Evolutionary conservation across 2,113 vertebrate species (phyloP).

Genomic region (Corythaixoides concolor): DNA sequence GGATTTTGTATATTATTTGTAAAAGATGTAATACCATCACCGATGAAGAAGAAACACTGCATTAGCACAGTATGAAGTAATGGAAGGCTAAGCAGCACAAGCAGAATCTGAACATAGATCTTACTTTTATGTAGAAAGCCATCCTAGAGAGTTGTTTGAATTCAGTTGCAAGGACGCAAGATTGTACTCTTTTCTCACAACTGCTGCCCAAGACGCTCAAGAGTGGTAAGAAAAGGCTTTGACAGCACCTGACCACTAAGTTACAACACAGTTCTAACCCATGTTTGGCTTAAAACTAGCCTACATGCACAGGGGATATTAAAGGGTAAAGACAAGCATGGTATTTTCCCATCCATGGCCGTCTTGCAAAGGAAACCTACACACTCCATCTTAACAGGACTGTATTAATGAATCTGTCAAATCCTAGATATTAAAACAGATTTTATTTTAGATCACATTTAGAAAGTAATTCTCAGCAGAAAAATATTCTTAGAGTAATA

Average conservation of each 20-base stretch:
- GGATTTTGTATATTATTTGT: background rate
- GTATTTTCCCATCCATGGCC: background rate
- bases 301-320: background rate
- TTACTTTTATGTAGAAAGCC: background rate
- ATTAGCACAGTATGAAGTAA: background rate
- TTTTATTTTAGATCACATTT: background rate
- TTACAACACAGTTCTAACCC: background rate
- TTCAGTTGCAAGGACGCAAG: background rate
- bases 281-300: background rate
- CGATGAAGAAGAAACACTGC: background rate
- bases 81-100: background rate
- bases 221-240: background rate
- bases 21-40: background rate
- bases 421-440: background rate
- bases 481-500: background rate
- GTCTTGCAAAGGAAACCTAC: background rate
- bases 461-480: background rate
- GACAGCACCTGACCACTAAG: background rate
- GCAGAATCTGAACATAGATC: background rate
- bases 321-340: background rate
- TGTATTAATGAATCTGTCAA: background rate
- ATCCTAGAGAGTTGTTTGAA: background rate
- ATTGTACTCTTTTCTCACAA: background rate
- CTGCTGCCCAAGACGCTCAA: background rate
- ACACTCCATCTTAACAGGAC: background rate